Base-by-base conservation (phyloP, 2,113 vertebrate genomes). In the Dissostichus mawsoni region DNA sequence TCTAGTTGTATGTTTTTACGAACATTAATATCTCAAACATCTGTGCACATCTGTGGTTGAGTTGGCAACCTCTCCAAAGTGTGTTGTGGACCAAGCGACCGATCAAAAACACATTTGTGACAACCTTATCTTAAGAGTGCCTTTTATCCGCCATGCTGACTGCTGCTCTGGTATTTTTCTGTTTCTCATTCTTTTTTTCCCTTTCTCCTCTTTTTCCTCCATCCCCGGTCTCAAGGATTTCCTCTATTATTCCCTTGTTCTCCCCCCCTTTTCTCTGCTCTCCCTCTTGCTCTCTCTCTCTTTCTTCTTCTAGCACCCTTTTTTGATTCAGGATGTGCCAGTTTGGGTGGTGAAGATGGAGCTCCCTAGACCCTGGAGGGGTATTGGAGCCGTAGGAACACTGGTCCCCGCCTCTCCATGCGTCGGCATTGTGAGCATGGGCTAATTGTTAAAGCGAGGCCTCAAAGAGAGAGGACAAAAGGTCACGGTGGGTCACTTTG, bases 401-500 rank as follows among this genome's bases (percentile, higher is more conserved):
- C 80, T 89, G 65, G 82, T 90, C 87, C 88, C 90, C 81, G 53
- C 90, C 91, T 93, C 90, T 93, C 86, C 88, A 90, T 88, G 83
- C 82, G 86, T 90, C 79, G 29, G 70, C 90, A 93, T 94, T 95
- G 95, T 93, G 91, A 93, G 77, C 80, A 74, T 83, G 89, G 90
- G 92, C 93, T 95, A 94, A 94, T 95, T 84, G 89, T 94, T 92
- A 89, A 87, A 92, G 92, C 76, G 77, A 83, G 81, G 89, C 84
- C 89, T 94, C 91, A 95, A 93, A 93, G 89, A 87, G 90, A 89
- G 87, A 90, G 93, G 91, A 95, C 94, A 95, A 95, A 95, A 93
- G 94, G 91, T 96, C 94, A 95, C 61, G 52, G 84, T 81, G 89
- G 94, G 93, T 94, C 93, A 93, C 88, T 93, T 90, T 93, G 92